Percentiles rank a stretch among this genome's conserved stretches.
phyloP scores from a whole-genome alignment of 1,140 invertebrate genomes.

The Euwallacea fornicatus region DNA sequence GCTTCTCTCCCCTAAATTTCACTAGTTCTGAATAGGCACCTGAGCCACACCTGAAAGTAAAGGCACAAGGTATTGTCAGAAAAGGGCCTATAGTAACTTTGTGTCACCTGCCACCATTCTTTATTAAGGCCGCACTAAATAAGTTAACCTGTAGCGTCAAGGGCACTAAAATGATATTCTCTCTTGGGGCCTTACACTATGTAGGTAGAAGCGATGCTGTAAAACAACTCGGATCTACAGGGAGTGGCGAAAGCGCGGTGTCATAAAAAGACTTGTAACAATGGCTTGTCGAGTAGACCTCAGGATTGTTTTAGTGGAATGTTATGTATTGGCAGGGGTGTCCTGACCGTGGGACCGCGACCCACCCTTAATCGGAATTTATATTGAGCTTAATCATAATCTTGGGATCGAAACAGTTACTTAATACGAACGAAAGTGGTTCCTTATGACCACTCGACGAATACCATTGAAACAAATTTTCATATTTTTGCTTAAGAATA shows the following conservation, averaged over 20 bases:
- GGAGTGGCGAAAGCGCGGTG: slow-evolving; percentile 30
- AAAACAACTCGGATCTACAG: slow-evolving; percentile 32
- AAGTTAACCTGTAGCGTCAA: slow-evolving; percentile 30
- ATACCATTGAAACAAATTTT: slow-evolving; percentile 28
- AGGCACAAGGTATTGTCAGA: no score
- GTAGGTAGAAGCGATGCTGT: slow-evolving; percentile 27
- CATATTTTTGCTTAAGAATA: slow-evolving; percentile 37
- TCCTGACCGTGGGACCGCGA: not conserved
- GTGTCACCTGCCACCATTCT: slow-evolving; percentile 28
- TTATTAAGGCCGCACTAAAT: slow-evolving; percentile 30
- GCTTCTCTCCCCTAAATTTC: no score
- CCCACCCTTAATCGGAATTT: slow-evolving; percentile 5
- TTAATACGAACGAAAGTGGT: slow-evolving; percentile 13
- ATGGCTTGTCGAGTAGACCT: slow-evolving; percentile 22
- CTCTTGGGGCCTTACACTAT: slow-evolving; percentile 19
- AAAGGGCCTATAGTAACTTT: slow-evolving; percentile 9
- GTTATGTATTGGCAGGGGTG: slow-evolving; percentile 7
- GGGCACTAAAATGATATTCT: slow-evolving; percentile 31
- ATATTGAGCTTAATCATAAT: slow-evolving; percentile 2
- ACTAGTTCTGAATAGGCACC: no score
- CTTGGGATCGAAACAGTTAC: slow-evolving; percentile 14
- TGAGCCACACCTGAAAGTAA: not conserved
- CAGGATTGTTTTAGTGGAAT: slow-evolving; percentile 16
- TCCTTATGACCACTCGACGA: slow-evolving; percentile 9
- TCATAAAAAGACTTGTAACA: slow-evolving; percentile 27